phyloP scores from a whole-genome alignment of 2,888 invertebrate genomes.

The Meta bourneti region DNA sequence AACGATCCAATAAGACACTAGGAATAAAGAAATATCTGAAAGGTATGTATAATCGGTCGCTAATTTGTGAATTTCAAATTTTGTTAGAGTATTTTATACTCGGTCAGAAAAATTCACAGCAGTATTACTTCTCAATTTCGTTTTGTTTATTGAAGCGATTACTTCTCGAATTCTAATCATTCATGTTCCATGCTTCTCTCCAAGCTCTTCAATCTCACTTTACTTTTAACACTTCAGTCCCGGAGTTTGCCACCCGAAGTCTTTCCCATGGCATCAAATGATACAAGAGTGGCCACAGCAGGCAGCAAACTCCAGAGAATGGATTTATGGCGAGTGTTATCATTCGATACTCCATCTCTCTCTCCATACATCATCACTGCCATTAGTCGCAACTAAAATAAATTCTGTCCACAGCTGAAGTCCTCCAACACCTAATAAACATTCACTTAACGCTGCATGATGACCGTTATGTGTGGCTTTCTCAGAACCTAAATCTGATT shows the following conservation, averaged over 20 bases:
- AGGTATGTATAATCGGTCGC: too few relatives aligned
- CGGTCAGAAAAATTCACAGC: too few relatives aligned
- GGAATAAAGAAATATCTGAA: too few relatives aligned
- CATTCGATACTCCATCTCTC: slow-evolving; percentile 8
- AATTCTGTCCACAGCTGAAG: neutral
- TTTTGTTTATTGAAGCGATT: too few relatives aligned
- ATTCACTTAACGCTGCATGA: slow-evolving; percentile 32
- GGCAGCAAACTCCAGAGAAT: neutral
- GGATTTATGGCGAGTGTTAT: slow-evolving; percentile 6
- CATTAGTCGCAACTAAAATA: slow-evolving; percentile 40
- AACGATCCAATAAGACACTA: too few relatives aligned
- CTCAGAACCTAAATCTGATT: slow-evolving; percentile 32
- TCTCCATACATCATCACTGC: slow-evolving; percentile 24
- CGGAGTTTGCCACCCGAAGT: neutral
- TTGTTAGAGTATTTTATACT: too few relatives aligned
- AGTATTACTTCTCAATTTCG: too few relatives aligned
- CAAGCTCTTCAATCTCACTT: too few relatives aligned
- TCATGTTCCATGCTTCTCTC: too few relatives aligned
- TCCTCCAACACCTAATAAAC: slow-evolving; percentile 56
- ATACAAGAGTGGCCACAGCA: neutral
- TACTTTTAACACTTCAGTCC: too few relatives aligned
- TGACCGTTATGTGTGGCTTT: slow-evolving; percentile 55
- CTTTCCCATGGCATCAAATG: neutral
- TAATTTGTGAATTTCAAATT: too few relatives aligned
- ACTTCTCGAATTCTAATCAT: too few relatives aligned